Evolutionary conservation across 2,888 invertebrate species (phyloP).

Genomic region (Gymnoscelis rufifasciata): DNA sequence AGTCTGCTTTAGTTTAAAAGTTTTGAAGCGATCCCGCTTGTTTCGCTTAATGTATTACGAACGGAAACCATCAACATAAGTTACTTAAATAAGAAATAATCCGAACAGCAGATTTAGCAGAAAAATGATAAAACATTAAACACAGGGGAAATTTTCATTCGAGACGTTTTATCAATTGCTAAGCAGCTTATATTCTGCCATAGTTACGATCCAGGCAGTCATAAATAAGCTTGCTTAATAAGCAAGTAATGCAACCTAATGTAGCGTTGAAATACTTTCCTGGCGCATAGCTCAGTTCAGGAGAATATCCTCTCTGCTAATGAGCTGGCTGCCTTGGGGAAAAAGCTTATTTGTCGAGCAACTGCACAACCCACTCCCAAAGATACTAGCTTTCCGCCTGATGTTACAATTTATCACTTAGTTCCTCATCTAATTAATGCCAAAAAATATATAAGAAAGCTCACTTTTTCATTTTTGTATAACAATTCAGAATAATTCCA

Average conservation of each 20-base stretch:
- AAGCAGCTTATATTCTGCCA: too few relatives aligned
- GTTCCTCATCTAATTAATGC: slow-evolving; percentile 47
- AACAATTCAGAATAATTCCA: not conserved
- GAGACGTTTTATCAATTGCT: too few relatives aligned
- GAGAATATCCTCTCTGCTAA: slow-evolving; percentile 51
- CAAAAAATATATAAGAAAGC: slow-evolving; percentile 1
- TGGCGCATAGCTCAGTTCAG: slow-evolving; percentile 36
- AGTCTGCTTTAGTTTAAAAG: slow-evolving; percentile 17
- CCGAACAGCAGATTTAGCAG: too few relatives aligned
- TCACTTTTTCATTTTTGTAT: not conserved
- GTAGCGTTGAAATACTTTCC: slow-evolving; percentile 26
- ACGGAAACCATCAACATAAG: too few relatives aligned
- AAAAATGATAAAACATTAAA: too few relatives aligned
- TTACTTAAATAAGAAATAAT: too few relatives aligned
- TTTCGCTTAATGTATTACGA: too few relatives aligned
- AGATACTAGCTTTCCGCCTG: slow-evolving; percentile 19
- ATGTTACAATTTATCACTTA: slow-evolving; percentile 50
- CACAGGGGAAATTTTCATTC: too few relatives aligned
- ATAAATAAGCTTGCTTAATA: not conserved
- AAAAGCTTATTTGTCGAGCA: slow-evolving; percentile 63
- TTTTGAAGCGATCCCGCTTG: not conserved
- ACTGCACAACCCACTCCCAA: slow-evolving; percentile 40
- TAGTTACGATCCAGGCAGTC: not conserved
- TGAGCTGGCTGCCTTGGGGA: slow-evolving; percentile 60
- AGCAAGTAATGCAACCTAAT: slow-evolving; percentile 1